Conservation (phyloP, 2,797 vertebrate genomes). For the Bradypus variegatus region DNA sequence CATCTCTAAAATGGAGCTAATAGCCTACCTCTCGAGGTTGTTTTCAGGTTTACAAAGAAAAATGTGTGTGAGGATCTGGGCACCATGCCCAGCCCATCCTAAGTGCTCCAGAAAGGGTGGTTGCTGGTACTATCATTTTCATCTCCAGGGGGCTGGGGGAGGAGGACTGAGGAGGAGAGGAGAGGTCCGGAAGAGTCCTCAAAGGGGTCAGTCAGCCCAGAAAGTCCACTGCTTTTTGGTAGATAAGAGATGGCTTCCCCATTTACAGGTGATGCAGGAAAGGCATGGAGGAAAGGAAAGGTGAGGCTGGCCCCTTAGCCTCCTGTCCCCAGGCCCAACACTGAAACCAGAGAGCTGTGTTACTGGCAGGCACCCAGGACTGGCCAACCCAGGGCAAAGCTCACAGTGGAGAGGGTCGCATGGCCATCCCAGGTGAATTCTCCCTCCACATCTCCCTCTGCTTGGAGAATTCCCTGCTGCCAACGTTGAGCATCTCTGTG, state of each 20-base stretch:
- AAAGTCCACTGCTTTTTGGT: background rate
- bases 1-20: background rate
- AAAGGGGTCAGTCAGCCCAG: background rate
- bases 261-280: background rate
- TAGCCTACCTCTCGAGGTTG: background rate
- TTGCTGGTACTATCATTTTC: background rate
- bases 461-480: background rate
- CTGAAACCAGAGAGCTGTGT: background rate
- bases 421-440: background rate
- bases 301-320: background rate
- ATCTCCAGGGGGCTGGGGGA: background rate
- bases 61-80: background rate
- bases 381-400: background rate
- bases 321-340: background rate
- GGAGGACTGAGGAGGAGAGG: background rate
- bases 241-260: background rate
- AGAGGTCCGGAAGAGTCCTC: background rate
- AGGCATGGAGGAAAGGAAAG: background rate
- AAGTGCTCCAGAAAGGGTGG: background rate
- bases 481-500: background rate
- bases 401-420: background rate
- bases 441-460: background rate
- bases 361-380: background rate
- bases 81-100: background rate
- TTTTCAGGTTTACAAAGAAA: constrained; percentile 14